Evolutionary conservation across 2,888 invertebrate species (phyloP), one percentile per base, ranked within the genome.

Genomic region (Yponomeuta evonymella): DNA sequence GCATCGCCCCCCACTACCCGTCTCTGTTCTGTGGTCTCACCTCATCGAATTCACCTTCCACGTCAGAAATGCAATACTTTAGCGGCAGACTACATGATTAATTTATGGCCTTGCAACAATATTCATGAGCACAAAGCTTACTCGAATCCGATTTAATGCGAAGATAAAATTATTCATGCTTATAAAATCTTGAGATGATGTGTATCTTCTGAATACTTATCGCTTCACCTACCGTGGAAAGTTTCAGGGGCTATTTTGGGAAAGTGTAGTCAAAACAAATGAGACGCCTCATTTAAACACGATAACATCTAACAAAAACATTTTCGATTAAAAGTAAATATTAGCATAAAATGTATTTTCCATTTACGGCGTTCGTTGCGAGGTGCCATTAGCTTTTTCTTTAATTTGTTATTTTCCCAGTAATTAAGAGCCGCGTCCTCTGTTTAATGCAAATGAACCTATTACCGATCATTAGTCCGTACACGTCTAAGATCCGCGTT

Each of bases 61-160:
- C 83, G 80, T 80, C 79, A 82, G 83, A 82, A 90, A 86, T 83
- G 85, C 88, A 82, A 89, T 89, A 90, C 88, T 90, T 90, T 87
- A 90, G 89, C 89, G 90, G 90, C 90, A 88, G 90, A 85, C 81
- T 87, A 91, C 91, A 90, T 91, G 91, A 90, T 91, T 91, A 90
- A 91, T 91, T 90, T 90, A 91, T 91, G 81, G 89, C 82, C 77
- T 81, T 76, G 82, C 83, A 87, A 89, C 84, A 81, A 85, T 87
- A 87, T 87, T 86, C 83, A 78, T 83, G 83, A 80, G 81, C 84
- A 77, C 76, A 80, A 79, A 81, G 79, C 82, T 76, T 79, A 80
- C 81, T 82, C 83, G 87, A 85, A 85, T 87, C 81, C 83, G 89
- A 90, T 89, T 84, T 85, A 86, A 89, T 84, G 82, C 80, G 82